Conservation (phyloP, 1,140 invertebrate genomes). For the Diorhabda elongata region DNA sequence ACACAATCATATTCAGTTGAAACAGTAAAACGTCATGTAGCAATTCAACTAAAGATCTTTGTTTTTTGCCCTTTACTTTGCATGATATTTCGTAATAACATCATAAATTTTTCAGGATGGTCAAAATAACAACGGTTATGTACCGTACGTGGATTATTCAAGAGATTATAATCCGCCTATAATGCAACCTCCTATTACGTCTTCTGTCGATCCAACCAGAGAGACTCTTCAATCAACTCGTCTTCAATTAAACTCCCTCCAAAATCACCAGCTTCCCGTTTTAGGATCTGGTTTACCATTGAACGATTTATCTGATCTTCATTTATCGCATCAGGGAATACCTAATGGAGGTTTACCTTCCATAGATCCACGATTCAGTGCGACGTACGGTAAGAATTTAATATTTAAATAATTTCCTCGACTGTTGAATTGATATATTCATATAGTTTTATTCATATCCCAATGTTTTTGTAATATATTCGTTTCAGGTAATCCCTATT, state of each 20-base stretch:
- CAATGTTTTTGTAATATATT: too few relatives aligned
- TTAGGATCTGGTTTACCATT: constrained; percentile 37
- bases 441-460: too few relatives aligned
- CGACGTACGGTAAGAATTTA: constrained; percentile 64
- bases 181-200: constrained; percentile 46
- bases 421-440: background rate
- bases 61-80: background rate
- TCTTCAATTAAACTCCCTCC: constrained; percentile 46
- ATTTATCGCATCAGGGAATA: constrained; percentile 50
- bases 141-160: constrained; percentile 80
- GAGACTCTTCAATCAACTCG: constrained; percentile 50
- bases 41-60: background rate
- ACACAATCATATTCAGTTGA: too few relatives aligned
- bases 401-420: too few relatives aligned
- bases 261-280: constrained; percentile 42
- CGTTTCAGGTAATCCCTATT: constrained; percentile 61
- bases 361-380: constrained; percentile 81
- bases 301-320: constrained; percentile 41
- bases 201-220: constrained; percentile 49
- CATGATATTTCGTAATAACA: too few relatives aligned
- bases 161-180: constrained; percentile 78
- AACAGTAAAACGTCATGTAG: too few relatives aligned
- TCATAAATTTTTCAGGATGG: constrained; percentile 57
- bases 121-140: constrained; percentile 83
- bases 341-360: constrained; percentile 52